Conservation (phyloP, 2,113 vertebrate genomes). For the Empidonax alnorum region DNA sequence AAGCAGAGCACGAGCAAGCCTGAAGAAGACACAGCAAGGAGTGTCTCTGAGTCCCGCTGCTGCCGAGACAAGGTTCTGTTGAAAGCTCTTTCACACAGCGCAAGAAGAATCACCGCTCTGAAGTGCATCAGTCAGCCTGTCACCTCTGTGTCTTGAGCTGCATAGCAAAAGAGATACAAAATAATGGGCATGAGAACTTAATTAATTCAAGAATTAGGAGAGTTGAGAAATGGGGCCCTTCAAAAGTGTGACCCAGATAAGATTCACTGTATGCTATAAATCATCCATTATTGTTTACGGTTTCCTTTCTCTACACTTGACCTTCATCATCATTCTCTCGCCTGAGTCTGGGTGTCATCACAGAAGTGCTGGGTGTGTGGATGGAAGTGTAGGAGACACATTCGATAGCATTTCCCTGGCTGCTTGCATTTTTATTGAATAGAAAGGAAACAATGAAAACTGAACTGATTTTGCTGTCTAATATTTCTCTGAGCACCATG, state of each 20-base stretch:
- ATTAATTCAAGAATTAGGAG: constrained; percentile 75
- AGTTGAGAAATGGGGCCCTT: constrained; percentile 54
- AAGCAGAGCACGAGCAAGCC: background rate
- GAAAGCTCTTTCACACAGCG: background rate
- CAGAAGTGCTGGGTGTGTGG: constrained; percentile 41
- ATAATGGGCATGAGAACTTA: constrained; percentile 53
- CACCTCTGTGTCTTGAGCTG: constrained; percentile 42
- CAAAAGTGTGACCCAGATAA: constrained; percentile 56
- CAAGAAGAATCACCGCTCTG: constrained; percentile 65
- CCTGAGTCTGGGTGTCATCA: constrained; percentile 50
- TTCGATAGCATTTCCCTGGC: constrained; percentile 35
- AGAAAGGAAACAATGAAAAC: constrained; percentile 66
- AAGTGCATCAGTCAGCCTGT: constrained; percentile 69
- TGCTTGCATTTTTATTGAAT: constrained; percentile 42
- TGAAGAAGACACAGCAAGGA: background rate
- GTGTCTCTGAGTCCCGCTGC: constrained; percentile 36
- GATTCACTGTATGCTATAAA: constrained; percentile 37
- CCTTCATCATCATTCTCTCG: constrained; percentile 67
- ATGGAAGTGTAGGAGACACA: constrained; percentile 10
- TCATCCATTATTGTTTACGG: constrained; percentile 66
- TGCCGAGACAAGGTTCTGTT: constrained; percentile 54
- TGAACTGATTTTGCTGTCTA: constrained; percentile 52
- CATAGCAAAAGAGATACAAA: constrained; percentile 40
- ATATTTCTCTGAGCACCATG: constrained; percentile 67
- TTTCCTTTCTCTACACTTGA: constrained; percentile 68